Evolutionary conservation across 2,888 invertebrate genomes (phyloP).

Genomic region (Campoplex nolae): DNA sequence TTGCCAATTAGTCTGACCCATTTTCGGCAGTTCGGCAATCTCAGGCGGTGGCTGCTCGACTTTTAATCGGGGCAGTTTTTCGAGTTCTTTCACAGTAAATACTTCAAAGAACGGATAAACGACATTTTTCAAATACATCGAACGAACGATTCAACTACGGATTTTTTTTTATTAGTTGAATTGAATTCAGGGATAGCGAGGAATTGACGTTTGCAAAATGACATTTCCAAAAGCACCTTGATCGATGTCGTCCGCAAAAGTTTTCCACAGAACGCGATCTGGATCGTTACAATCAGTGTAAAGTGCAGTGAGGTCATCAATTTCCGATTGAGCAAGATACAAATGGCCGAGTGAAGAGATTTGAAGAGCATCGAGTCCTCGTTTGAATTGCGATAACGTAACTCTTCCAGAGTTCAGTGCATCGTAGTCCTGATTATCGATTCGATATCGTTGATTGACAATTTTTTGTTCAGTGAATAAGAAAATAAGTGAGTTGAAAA

Average conservation of each 20-base stretch:
- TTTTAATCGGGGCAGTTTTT: conserved; percentile 88
- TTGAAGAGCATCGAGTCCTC: conserved; percentile 89
- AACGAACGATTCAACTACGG: not conserved
- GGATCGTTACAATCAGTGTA: conserved; percentile 91
- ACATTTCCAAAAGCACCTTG: conserved; percentile 85
- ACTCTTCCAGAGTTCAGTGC: conserved; percentile 89
- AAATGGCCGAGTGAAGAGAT: conserved; percentile 86
- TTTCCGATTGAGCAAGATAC: conserved; percentile 88
- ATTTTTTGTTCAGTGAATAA: not conserved
- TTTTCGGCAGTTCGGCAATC: conserved; percentile 84
- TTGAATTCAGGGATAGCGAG: not conserved
- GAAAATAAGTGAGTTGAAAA: not conserved
- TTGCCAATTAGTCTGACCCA: conserved; percentile 86
- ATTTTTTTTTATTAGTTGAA: not conserved
- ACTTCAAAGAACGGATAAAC: conserved; percentile 83
- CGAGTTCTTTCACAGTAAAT: conserved; percentile 88
- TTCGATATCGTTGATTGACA: not conserved
- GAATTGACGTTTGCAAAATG: not conserved
- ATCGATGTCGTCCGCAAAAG: conserved; percentile 92
- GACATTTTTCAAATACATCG: not conserved
- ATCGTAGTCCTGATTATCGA: conserved; percentile 88
- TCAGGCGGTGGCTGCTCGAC: conserved; percentile 86
- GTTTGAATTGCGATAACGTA: conserved; percentile 89
- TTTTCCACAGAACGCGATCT: conserved; percentile 90
- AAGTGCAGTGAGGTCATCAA: conserved; percentile 87